Evolutionary conservation across 2,113 vertebrate species (phyloP).

Genomic region (Steatornis caripensis): DNA sequence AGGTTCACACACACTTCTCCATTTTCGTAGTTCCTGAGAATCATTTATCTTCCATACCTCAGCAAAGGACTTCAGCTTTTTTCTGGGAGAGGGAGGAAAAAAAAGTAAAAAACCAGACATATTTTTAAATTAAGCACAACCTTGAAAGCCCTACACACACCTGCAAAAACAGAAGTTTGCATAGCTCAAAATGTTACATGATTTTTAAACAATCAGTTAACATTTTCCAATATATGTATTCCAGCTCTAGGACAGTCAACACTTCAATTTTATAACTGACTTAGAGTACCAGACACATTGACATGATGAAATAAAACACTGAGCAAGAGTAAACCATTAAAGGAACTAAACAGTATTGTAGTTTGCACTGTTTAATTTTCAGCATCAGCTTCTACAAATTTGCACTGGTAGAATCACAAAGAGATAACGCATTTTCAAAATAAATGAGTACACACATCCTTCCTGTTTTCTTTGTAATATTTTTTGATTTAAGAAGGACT

Average conservation of each 20-base stretch:
- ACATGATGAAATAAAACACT: background rate
- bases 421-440: background rate
- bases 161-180: background rate
- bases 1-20: constrained; percentile 36
- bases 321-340: background rate
- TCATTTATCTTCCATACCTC: constrained; percentile 62
- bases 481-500: background rate
- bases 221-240: background rate
- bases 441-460: background rate
- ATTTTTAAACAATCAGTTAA: background rate
- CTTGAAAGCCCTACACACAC: background rate
- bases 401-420: background rate
- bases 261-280: background rate
- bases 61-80: constrained; percentile 66
- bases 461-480: background rate
- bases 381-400: background rate
- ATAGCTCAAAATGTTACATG: background rate
- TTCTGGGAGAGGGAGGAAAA: constrained; percentile 33
- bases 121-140: background rate
- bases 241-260: background rate
- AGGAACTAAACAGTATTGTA: background rate
- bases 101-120: background rate
- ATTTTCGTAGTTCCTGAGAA: constrained; percentile 61
- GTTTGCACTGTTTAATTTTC: background rate
- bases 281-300: background rate